These are phyloP conservation scores for Agrypnus murinus DNA, from an alignment of 2,888 invertebrate genomes.

Conservation along the genomic window DNA sequence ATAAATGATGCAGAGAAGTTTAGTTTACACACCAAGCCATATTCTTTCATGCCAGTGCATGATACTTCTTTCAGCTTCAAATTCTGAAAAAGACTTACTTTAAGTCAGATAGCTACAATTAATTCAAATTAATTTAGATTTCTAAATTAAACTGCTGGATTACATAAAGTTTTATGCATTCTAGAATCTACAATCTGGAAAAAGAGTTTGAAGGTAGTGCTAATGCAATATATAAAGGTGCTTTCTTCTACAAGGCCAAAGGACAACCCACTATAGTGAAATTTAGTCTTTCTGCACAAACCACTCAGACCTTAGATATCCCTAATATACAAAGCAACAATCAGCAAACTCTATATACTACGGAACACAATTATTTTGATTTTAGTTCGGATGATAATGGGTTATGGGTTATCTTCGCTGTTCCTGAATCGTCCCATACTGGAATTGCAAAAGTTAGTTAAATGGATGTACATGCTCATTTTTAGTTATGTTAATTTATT, in stretches of 20 bases:
- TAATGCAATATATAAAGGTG: slow-evolving; percentile 95
- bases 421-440: slow-evolving; percentile 86
- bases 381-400: slow-evolving; percentile 98
- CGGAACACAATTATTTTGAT: slow-evolving; percentile 91
- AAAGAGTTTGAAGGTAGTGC: slow-evolving; percentile 87
- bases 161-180: slow-evolving; percentile 12
- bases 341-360: slow-evolving; percentile 81
- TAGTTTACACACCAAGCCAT: no score
- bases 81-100: background rate
- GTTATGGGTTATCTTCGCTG: slow-evolving; percentile 94
- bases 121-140: no score
- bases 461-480: no score
- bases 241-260: slow-evolving; percentile 89
- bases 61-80: no score
- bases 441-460: slow-evolving; percentile 87
- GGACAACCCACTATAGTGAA: slow-evolving; percentile 77
- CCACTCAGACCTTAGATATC: slow-evolving; percentile 67
- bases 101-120: background rate
- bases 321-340: slow-evolving; percentile 73
- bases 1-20: no score
- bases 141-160: no score
- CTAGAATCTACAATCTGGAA: slow-evolving; percentile 54
- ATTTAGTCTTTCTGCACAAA: slow-evolving; percentile 77
- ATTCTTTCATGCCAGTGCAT: no score
- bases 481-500: background rate